A percentile compares a stretch with the other conserved stretches of the same genome.
Evolutionary conservation across 2,113 vertebrate species (phyloP).

Genomic region (Aythya baeri): DNA sequence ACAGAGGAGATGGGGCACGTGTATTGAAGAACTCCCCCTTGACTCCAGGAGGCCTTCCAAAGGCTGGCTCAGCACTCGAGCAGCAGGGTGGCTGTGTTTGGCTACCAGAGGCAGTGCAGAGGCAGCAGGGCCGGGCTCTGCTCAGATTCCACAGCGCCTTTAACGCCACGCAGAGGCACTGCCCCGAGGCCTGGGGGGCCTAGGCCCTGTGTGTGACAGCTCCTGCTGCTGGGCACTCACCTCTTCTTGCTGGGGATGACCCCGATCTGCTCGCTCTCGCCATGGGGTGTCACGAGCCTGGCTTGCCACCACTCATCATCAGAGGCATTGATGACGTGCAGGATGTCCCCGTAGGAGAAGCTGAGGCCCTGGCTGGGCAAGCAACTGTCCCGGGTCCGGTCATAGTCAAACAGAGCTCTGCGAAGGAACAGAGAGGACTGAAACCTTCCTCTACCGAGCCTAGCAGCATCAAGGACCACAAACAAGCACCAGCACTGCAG

Average conservation of each 20-base stretch:
- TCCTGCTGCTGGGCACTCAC: slow-evolving; percentile 61
- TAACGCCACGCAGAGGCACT: rapidly evolving
- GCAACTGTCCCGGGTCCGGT: slow-evolving; percentile 97
- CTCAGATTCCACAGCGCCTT: no score
- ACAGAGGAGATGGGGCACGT: neutral
- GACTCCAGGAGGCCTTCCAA: neutral
- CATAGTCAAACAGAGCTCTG: slow-evolving; percentile 98
- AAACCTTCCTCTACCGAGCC: neutral
- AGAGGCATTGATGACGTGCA: slow-evolving; percentile 97
- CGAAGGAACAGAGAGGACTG: neutral
- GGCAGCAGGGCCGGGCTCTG: no score
- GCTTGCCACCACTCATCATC: slow-evolving; percentile 99
- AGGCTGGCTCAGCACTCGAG: neutral
- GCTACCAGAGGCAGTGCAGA: no score
- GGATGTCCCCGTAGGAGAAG: slow-evolving; percentile 96
- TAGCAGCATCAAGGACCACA: neutral
- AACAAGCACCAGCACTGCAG: neutral
- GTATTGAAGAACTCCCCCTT: neutral
- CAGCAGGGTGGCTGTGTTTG: neutral
- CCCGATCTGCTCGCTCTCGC: slow-evolving; percentile 97
- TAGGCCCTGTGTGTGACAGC: rapidly evolving
- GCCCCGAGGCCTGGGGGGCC: neutral
- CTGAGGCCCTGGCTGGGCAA: slow-evolving; percentile 98
- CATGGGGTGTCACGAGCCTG: slow-evolving; percentile 93
- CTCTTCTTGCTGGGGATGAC: slow-evolving; percentile 99